phyloP scores from a whole-genome alignment of 2,113 vertebrate genomes.

The Catharus bicknelli region DNA sequence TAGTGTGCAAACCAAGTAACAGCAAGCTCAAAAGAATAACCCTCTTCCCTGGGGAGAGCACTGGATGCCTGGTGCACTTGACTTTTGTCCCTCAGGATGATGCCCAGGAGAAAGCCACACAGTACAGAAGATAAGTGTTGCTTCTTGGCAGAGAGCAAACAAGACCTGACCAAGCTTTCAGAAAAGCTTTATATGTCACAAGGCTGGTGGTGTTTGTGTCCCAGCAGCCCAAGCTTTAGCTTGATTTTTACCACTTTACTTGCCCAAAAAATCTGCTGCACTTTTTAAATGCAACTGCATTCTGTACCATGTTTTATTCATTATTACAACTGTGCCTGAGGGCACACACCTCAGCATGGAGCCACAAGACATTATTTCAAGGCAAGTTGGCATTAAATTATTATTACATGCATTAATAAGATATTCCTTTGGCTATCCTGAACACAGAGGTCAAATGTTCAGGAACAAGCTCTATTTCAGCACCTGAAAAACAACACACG shows the following conservation, averaged over 20 bases:
- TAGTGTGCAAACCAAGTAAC: background rate
- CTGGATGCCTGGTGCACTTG: too few relatives aligned
- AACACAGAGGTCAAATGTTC: background rate
- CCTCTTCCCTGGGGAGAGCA: background rate
- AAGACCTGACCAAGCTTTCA: background rate
- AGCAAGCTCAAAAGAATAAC: background rate
- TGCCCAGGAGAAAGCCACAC: background rate
- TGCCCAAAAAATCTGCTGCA: background rate
- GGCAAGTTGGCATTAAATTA: background rate
- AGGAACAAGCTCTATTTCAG: background rate
- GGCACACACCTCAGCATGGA: background rate
- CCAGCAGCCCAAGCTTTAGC: background rate
- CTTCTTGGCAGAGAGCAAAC: background rate
- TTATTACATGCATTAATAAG: background rate
- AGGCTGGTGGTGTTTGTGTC: background rate
- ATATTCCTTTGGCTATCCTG: background rate
- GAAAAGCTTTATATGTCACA: background rate
- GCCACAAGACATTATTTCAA: background rate
- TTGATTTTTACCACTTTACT: background rate
- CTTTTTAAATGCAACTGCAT: background rate
- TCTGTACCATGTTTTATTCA: background rate
- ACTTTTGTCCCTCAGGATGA: background rate
- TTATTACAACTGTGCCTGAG: background rate
- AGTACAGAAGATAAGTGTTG: accelerated
- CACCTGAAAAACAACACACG: background rate